Base-by-base conservation (phyloP, 2,888 invertebrate genomes). In the Periphyllus acericola region DNA sequence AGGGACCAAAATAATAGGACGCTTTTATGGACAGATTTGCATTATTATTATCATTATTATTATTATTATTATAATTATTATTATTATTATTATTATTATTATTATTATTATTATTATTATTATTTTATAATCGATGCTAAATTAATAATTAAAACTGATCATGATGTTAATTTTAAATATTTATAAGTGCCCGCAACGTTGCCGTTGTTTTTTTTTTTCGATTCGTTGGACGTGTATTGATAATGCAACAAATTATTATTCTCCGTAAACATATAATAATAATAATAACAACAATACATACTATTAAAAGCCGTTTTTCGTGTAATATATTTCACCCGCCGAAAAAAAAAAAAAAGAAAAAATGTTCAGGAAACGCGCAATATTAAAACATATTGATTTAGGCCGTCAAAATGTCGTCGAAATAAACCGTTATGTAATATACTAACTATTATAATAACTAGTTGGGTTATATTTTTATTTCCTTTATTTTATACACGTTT, bases 1-100 rank as follows among this genome's bases (percentile, higher is more conserved):
- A 83, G 32, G 66, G 66, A 81, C 75, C 74, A 87, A 87, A 87
- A 87, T 66, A 75, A 81, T 81, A 74, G 55, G 66, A 29, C 75
- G 81, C 46, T 66, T 75, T 80, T 74, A 87, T 14, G 66, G 46
- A 81, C 75, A 66, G 75, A 52, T 87, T 75, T 75, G 66, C 72
- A 66, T 34, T n/a, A 8, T 36, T 74, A 74, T 46, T 36, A 72
- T 72, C 19, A 34, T 40, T 72, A 72, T 72, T 21, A 66, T 25
- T n/a, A 14, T 36, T 72, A 72, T 46, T 40, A 80, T 36, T 66
- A 80, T 80, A n/a, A 66, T 66, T 21, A 68, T 81, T 46, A 46
- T 46, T 46, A 46, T 46, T 46, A 46, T 46, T 82, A 82, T 82
- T 82, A 52, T 36, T 29, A 68, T 66, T 40, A 40, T 81, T 68